Evolutionary conservation across 2,888 invertebrate species (phyloP).

Genomic region (Liodrosophila aerea): DNA sequence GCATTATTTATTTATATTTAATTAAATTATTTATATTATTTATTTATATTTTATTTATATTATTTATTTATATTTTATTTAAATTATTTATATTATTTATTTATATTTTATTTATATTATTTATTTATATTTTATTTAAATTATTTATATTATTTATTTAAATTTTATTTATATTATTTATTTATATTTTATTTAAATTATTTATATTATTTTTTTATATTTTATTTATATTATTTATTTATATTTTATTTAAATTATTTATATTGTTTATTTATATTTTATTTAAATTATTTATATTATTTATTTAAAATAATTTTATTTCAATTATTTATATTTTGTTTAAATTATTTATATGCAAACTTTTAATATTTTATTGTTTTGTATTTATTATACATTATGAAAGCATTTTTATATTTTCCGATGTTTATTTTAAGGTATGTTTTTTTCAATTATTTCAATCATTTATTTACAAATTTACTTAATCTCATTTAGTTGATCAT

Average conservation of each 20-base stretch:
- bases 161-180: not conserved
- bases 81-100: not conserved
- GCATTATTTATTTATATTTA: not conserved
- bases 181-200: not conserved
- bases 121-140: not conserved
- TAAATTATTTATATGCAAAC: too few relatives aligned
- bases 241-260: not conserved
- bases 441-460: too few relatives aligned
- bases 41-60: slow-evolving; percentile 1
- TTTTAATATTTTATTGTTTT: too few relatives aligned
- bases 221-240: not conserved
- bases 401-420: too few relatives aligned
- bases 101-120: not conserved
- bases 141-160: not conserved
- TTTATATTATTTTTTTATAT: not conserved
- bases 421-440: too few relatives aligned
- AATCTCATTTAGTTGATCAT: too few relatives aligned
- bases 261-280: not conserved
- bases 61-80: not conserved
- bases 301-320: not conserved
- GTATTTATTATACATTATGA: too few relatives aligned
- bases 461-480: too few relatives aligned
- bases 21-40: not conserved
- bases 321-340: not conserved
- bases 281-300: not conserved